Evolutionary conservation across 2,888 invertebrate species (phyloP).

Genomic region (Callyntrura sp.): DNA sequence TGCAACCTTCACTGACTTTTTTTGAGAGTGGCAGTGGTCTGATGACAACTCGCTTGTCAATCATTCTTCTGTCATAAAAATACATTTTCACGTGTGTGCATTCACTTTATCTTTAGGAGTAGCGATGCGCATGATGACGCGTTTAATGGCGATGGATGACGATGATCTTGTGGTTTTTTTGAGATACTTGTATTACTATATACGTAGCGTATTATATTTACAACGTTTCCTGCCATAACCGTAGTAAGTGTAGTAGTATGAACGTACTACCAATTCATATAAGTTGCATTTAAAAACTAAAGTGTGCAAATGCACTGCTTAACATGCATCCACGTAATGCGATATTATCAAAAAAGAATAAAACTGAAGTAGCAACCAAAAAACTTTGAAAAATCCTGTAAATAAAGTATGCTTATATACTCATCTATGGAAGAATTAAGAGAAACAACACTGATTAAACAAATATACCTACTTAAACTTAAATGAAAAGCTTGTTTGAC

Average conservation of each 20-base stretch:
- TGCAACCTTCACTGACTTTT: conserved; percentile 71
- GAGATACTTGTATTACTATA: too few relatives aligned
- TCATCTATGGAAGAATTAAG: too few relatives aligned
- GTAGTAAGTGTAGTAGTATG: neutral
- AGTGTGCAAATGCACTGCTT: neutral
- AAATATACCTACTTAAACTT: too few relatives aligned
- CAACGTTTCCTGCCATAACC: neutral
- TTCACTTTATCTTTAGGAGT: conserved; percentile 1
- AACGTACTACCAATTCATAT: neutral
- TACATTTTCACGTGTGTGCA: conserved; percentile 27
- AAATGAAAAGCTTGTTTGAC: conserved; percentile 14
- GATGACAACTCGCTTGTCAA: conserved; percentile 64
- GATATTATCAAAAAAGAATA: too few relatives aligned
- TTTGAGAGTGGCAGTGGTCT: conserved; percentile 27
- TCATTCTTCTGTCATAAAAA: too few relatives aligned
- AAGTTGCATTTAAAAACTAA: neutral
- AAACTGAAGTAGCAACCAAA: neutral
- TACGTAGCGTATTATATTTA: too few relatives aligned
- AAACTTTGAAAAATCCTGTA: too few relatives aligned
- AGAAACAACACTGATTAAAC: too few relatives aligned
- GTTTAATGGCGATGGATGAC: too few relatives aligned
- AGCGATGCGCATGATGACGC: conserved; percentile 25
- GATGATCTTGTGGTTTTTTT: neutral
- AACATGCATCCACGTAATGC: too few relatives aligned
- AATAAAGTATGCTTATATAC: too few relatives aligned